Evolutionary conservation across 2,797 vertebrate species (phyloP).

Genomic region (Diplodus sargus): DNA sequence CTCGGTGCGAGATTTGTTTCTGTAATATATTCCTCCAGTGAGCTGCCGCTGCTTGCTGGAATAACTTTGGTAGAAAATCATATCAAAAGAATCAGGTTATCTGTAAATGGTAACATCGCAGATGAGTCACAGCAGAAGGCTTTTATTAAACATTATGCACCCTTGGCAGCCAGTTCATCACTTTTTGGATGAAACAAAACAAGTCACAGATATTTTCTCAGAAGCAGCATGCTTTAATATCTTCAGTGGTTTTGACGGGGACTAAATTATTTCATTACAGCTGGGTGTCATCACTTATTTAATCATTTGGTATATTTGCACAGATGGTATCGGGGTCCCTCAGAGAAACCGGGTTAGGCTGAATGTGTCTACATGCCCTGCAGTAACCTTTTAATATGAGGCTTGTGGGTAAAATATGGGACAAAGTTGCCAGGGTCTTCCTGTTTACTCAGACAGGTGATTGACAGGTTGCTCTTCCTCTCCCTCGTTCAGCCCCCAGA

Average conservation of each 20-base stretch:
- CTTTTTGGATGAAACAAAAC: not conserved
- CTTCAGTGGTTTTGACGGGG: not conserved
- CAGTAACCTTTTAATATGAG: not conserved
- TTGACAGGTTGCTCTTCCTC: slow-evolving; percentile 11
- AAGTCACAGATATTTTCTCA: not conserved
- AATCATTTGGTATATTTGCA: not conserved
- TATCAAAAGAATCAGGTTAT: not conserved
- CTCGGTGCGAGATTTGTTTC: slow-evolving; percentile 79
- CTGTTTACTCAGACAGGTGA: not conserved
- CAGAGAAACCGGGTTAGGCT: too few species aligned
- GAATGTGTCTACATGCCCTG: not conserved
- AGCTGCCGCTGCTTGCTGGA: not conserved
- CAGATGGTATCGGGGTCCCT: too few species aligned
- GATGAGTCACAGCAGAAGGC: not conserved
- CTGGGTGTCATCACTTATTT: not conserved
- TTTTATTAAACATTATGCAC: not conserved
- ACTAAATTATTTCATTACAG: not conserved
- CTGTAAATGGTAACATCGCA: not conserved
- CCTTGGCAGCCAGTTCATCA: not conserved
- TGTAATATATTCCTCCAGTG: not conserved
- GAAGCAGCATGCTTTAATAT: not conserved
- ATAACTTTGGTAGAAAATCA: not conserved
- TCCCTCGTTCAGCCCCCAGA: slow-evolving; percentile 89
- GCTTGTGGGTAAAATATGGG: not conserved
- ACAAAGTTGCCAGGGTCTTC: slow-evolving; percentile 4